Evolutionary conservation across 2,113 vertebrate genomes (phyloP), one percentile per base, ranked within the genome.

Genomic region (Machaerirhynchus nigripectus): DNA sequence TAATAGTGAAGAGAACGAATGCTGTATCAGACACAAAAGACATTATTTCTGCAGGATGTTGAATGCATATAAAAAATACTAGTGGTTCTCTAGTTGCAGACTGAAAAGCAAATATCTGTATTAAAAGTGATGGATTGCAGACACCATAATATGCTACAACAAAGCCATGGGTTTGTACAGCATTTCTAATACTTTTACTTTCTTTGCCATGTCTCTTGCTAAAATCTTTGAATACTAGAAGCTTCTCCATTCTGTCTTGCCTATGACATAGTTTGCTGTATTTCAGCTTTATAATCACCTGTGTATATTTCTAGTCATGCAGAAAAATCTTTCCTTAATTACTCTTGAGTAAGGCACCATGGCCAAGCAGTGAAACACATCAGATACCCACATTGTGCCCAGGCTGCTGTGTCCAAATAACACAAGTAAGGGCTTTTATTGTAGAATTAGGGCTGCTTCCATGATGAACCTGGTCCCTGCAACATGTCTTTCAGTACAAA

Each of bases 61-160:
- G 82, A 88, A 92, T 76, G 52, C 53, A 53, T 71, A 42, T 63
- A 74, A 77, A 44, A 90, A 88, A 90, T 81, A 56, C 56, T 49
- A 71, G 92, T 84, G 60, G n/a, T 53, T 94, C 59, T 37, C 22
- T 83, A 40, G 57, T 44, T 93, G 26, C 67, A 87, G 79, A 52
- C 56, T 87, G 44, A 96, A 92, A 94, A 90, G 77, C 68, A 90
- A 84, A 88, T 60, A 52, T 73, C 76, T 95, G 40, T 78, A 71
- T 79, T 87, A 73, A 86, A 86, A 91, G 74, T 37, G 87, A 75
- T 84, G 79, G 85, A 75, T 60, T 80, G 73, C 52, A 60, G 90
- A 61, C 68, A 64, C 19, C 49, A 37, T 56, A 88, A 83, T 74
- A 75, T 18, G 26, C 56, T 68, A 24, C 37, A 88, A 63, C 50